Evolutionary conservation across 1,140 invertebrate genomes (phyloP).

Genomic region (Drosophila fuyamai): DNA sequence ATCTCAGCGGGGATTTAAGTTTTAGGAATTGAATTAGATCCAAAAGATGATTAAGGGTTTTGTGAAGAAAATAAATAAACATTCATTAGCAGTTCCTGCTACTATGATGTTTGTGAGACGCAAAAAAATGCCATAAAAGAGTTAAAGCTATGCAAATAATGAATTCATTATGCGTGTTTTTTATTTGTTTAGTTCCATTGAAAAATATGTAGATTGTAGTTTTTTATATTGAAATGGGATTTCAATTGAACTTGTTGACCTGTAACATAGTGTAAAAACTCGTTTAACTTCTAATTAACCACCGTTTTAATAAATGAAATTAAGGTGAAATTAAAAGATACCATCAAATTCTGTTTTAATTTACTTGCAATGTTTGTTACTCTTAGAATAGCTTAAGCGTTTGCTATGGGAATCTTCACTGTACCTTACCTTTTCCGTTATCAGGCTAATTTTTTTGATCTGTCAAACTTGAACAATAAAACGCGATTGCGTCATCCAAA

Average conservation of each 20-base stretch:
- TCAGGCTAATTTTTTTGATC: conserved; percentile 20
- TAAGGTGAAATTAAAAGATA: too few relatives aligned
- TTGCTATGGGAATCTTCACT: background rate
- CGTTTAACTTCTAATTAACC: too few relatives aligned
- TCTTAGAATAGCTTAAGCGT: too few relatives aligned
- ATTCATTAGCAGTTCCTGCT: background rate
- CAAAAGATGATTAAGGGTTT: background rate
- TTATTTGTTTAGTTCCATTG: background rate
- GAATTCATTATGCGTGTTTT: background rate
- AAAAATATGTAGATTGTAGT: background rate
- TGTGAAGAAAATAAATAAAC: background rate
- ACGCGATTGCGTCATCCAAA: conserved; percentile 44
- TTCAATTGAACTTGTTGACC: too few relatives aligned
- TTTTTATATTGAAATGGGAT: background rate
- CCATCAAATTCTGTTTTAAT: too few relatives aligned
- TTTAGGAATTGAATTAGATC: background rate
- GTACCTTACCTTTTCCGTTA: conserved; percentile 19
- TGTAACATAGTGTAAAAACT: too few relatives aligned
- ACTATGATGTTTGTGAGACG: background rate
- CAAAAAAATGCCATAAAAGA: conserved; percentile 2
- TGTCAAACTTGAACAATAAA: conserved; percentile 25
- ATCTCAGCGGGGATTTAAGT: background rate
- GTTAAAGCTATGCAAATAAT: background rate
- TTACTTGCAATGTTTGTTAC: too few relatives aligned
- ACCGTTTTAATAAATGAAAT: too few relatives aligned